phyloP scores from a whole-genome alignment of 1,140 invertebrate species.

The Microplitis demolitor region DNA sequence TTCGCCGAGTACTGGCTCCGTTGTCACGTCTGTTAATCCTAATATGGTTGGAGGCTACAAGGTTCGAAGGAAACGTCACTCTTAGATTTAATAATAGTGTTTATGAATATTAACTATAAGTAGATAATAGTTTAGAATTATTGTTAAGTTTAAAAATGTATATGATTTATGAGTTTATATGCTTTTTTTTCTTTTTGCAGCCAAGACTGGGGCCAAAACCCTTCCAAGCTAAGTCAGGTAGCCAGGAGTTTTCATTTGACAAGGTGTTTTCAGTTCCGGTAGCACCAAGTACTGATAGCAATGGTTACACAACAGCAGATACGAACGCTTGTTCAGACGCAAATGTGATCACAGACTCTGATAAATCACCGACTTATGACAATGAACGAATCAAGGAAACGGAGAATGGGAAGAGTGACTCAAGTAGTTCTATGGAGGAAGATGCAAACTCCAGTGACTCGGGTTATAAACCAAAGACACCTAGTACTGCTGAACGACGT shows the following conservation, averaged over 20 bases:
- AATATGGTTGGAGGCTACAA: conserved; percentile 70
- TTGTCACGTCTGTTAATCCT: conserved; percentile 65
- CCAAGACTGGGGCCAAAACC: conserved; percentile 82
- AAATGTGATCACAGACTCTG: conserved; percentile 37
- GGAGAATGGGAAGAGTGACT: conserved; percentile 68
- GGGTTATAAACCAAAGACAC: conserved; percentile 73
- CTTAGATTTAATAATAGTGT: neutral
- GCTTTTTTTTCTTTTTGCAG: conserved; percentile 56
- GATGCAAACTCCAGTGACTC: conserved; percentile 66
- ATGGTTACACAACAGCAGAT: conserved; percentile 37
- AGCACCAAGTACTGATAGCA: conserved; percentile 67
- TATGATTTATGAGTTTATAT: neutral
- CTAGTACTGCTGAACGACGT: conserved; percentile 75
- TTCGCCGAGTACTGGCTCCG: conserved; percentile 61
- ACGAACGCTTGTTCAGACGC: conserved; percentile 23
- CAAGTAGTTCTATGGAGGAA: conserved; percentile 64
- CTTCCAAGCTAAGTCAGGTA: conserved; percentile 75
- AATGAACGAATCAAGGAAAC: conserved; percentile 49
- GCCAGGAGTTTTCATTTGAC: conserved; percentile 76
- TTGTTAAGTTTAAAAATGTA: neutral
- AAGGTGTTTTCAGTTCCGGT: conserved; percentile 79
- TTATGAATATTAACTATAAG: neutral
- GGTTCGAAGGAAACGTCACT: conserved; percentile 59
- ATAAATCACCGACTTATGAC: conserved; percentile 50
- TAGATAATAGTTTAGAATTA: neutral